Evolutionary conservation across 1,140 invertebrate species (phyloP).

Genomic region (Plectrocnemia conspersa): DNA sequence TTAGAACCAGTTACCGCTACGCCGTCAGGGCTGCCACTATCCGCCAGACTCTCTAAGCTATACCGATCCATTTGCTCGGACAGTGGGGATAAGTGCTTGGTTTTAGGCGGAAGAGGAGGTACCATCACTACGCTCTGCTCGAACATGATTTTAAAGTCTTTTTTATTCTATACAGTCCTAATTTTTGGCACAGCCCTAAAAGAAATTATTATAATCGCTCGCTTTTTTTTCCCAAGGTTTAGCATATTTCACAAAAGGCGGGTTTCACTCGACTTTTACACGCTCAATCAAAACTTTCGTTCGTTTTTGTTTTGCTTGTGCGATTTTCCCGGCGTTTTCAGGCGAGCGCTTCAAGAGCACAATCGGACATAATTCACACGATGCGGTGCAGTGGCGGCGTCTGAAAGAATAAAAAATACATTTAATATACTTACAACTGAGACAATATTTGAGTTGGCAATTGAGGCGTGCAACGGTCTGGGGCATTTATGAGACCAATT

Average conservation of each 20-base stretch:
- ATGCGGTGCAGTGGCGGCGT: too few species aligned
- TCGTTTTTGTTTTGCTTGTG: too few species aligned
- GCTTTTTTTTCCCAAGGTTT: constrained; percentile 5
- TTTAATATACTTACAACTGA: too few species aligned
- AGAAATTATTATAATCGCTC: neutral
- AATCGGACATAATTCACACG: too few species aligned
- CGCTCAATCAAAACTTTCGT: too few species aligned
- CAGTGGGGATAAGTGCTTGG: constrained; percentile 16
- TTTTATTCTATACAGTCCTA: neutral
- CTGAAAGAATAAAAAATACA: too few species aligned
- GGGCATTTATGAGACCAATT: too few species aligned
- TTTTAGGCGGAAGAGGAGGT: constrained; percentile 27
- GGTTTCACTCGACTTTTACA: constrained; percentile 5
- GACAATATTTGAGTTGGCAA: too few species aligned
- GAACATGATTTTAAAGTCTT: constrained; percentile 8
- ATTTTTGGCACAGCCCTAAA: neutral
- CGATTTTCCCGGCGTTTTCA: too few species aligned
- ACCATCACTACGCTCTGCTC: constrained; percentile 13
- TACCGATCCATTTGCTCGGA: neutral
- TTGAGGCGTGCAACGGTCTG: too few species aligned
- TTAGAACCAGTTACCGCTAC: constrained; percentile 29
- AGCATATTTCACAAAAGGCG: constrained; percentile 5
- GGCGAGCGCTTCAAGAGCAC: too few species aligned
- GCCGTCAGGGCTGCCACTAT: constrained; percentile 20
- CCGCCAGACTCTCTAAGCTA: neutral